Evolutionary conservation across 1,140 invertebrate species (phyloP).

Genomic region (Drosophila nikananu): DNA sequence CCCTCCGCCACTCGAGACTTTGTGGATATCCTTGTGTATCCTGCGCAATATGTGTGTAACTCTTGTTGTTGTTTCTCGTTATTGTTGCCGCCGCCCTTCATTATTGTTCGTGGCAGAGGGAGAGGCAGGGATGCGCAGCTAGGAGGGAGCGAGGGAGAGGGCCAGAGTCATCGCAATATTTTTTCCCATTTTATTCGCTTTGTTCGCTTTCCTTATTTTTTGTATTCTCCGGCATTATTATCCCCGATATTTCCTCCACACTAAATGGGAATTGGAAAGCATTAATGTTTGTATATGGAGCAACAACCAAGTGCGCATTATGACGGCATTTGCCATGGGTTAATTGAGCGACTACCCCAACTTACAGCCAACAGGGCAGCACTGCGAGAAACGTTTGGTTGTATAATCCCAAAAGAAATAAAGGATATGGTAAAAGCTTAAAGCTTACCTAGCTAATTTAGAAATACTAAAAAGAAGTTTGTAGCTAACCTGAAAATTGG

Average conservation of each 20-base stretch:
- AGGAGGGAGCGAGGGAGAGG: constrained; percentile 17
- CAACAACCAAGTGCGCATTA: constrained; percentile 76
- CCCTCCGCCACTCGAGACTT: constrained; percentile 35
- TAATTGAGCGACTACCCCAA: constrained; percentile 62
- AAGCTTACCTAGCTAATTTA: neutral
- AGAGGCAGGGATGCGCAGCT: constrained; percentile 13
- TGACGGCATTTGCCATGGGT: constrained; percentile 68
- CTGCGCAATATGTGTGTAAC: constrained; percentile 71
- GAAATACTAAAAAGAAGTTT: neutral
- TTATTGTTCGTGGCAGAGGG: constrained; percentile 33
- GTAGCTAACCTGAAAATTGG: neutral
- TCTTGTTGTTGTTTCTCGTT: constrained; percentile 58
- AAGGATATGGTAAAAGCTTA: neutral
- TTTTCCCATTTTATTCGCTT: constrained; percentile 44
- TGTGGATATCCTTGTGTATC: constrained; percentile 62
- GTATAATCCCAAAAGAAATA: neutral
- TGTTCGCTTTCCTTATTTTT: constrained; percentile 62
- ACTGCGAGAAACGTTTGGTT: constrained; percentile 3
- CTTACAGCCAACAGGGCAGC: neutral
- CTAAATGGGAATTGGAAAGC: constrained; percentile 48
- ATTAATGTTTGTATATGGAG: constrained; percentile 72
- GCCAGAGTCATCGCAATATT: constrained; percentile 43
- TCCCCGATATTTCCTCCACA: constrained; percentile 66
- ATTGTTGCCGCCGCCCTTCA: constrained; percentile 66
- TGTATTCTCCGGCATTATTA: constrained; percentile 63